Evolutionary conservation across 2,888 invertebrate genomes (phyloP).

Genomic region (Hirtodrosophila cameraria): DNA sequence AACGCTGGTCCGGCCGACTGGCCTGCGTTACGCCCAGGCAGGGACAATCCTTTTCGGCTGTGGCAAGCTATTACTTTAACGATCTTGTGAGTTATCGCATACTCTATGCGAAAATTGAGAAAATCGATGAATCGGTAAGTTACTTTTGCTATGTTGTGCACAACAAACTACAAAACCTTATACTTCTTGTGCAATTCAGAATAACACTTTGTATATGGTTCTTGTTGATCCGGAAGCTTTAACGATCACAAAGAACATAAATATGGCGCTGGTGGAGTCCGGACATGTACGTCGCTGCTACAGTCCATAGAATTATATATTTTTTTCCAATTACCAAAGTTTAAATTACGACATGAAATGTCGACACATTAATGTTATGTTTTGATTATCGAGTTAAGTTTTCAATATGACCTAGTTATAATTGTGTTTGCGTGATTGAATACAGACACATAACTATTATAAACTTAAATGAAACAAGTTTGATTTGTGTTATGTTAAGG

Average conservation of each 20-base stretch:
- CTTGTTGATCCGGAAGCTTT: slow-evolving; percentile 65
- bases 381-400: not conserved
- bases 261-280: slow-evolving; percentile 34
- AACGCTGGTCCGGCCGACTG: slow-evolving; percentile 72
- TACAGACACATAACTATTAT: not conserved
- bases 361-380: not conserved
- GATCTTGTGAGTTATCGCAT: slow-evolving; percentile 59
- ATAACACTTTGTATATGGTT: slow-evolving; percentile 65
- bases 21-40: slow-evolving; percentile 70
- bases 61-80: slow-evolving; percentile 69
- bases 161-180: not conserved
- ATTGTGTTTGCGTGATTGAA: too few relatives aligned
- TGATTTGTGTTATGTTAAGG: slow-evolving; percentile 76
- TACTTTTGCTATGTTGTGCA: too few relatives aligned
- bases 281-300: slow-evolving; percentile 53
- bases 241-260: slow-evolving; percentile 23
- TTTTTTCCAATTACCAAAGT: not conserved
- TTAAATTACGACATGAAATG: not conserved
- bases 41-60: slow-evolving; percentile 65
- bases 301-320: not conserved
- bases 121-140: slow-evolving; percentile 64
- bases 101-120: slow-evolving; percentile 73
- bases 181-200: slow-evolving; percentile 45
- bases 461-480: slow-evolving; percentile 47
- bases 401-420: not conserved